A percentile compares a stretch with the other conserved stretches of the same genome.
Evolutionary conservation across 2,888 invertebrate species (phyloP).

Genomic region (Aquatica leii): DNA sequence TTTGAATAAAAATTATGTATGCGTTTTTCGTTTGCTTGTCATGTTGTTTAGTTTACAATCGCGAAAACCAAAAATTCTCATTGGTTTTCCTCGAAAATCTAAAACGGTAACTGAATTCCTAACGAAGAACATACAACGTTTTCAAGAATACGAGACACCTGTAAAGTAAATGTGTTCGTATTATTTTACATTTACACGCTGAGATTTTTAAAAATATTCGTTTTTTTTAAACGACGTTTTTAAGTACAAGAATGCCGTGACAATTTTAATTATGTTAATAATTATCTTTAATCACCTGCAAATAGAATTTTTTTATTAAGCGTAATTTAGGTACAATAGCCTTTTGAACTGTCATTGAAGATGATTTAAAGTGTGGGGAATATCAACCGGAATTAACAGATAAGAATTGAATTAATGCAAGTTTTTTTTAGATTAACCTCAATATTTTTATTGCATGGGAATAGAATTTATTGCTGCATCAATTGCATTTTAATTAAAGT

Average conservation of each 20-base stretch:
- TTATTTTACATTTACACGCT: background rate
- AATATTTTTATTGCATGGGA: slow-evolving; percentile 6
- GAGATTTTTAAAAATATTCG: slow-evolving; percentile 1
- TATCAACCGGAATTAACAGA: slow-evolving; percentile 30
- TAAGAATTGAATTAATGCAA: slow-evolving; percentile 11
- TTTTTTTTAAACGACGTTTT: background rate
- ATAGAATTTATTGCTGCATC: too few relatives aligned
- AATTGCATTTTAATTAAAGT: too few relatives aligned
- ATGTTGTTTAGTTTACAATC: slow-evolving; percentile 10
- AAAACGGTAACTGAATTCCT: slow-evolving; percentile 29
- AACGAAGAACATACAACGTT: slow-evolving; percentile 14
- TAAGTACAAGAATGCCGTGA: slow-evolving; percentile 5
- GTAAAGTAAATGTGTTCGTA: slow-evolving; percentile 1
- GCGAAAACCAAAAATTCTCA: slow-evolving; percentile 11
- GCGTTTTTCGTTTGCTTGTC: slow-evolving; percentile 12
- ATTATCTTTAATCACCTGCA: slow-evolving; percentile 9
- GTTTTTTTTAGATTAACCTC: slow-evolving; percentile 12
- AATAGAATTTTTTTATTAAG: background rate
- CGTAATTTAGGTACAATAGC: slow-evolving; percentile 29
- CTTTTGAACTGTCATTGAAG: slow-evolving; percentile 28
- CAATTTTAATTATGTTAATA: slow-evolving; percentile 11
- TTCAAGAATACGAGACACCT: slow-evolving; percentile 1
- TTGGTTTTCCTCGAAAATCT: slow-evolving; percentile 19
- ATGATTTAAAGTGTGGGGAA: slow-evolving; percentile 30
- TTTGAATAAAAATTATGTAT: slow-evolving; percentile 9